Base-by-base conservation (phyloP, 2,888 invertebrate genomes). In the Lasius platythorax region DNA sequence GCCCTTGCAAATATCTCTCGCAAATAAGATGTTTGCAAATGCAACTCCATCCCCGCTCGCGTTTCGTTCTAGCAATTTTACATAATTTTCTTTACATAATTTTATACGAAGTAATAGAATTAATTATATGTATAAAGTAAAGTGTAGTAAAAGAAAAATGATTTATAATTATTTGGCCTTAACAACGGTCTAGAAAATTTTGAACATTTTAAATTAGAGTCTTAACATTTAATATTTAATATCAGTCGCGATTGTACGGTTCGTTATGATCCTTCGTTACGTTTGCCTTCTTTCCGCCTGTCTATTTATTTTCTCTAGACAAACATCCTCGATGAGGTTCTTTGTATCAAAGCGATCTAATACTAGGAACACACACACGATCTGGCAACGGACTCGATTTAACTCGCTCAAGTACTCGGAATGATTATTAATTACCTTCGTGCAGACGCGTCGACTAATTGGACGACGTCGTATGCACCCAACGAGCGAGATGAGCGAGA, bases 401-500 rank as follows among this genome's bases (percentile, higher is more conserved):
- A 89, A 89, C 87, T 90, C 87, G 83, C 76, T 86, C 30, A 89
- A 89, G 82, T 88, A 86, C 82, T 84, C 85, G 72, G 82, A 88
- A 90, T 90, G 85, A 81, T 89, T 90, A 89, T 90, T 90, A 90
- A 90, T 90, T 86, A 88, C 79, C 82, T 73, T 61, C 50, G 53
- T 70, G 53, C 64, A 81, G 79, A 82, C 67, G 46, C 23, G 74
- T 82, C 82, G 86, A 66, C 73, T 83, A 90, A 90, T 85, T 82
- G 89, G 63, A 83, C 61, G 23, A 82, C 87, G 70, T 82, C 64
- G 75, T 64, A 50, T 86, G 74, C 67, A 74, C 63, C 58, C n/a
- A 63, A 11, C 40, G 46, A 9, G 28, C 28, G 28, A 23, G 64
- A 70, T 50, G 43, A 33, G 37, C 50, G 23, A 75, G 50, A 83